A percentile compares a stretch with the other conserved stretches of the same genome.
Evolutionary conservation across 2,113 vertebrate species (phyloP).

Genomic region (Semnornis frantzii): DNA sequence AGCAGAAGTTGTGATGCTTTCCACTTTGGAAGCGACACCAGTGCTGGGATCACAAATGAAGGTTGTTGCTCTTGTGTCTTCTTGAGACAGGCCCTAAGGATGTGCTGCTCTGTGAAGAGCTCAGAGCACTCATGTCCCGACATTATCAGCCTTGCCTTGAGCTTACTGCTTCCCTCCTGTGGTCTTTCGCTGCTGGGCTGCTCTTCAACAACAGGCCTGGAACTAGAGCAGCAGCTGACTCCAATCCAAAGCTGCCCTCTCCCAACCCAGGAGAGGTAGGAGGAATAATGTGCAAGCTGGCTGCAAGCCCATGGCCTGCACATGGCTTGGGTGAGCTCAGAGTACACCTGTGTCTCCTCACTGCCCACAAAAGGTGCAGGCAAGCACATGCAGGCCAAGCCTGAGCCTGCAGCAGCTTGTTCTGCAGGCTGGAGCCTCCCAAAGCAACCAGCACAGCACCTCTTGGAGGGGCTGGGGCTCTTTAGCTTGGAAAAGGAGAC

Average conservation of each 20-base stretch:
- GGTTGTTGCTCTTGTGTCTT: not conserved
- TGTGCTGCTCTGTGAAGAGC: accelerated
- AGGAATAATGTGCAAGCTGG: not conserved
- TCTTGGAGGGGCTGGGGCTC: not conserved
- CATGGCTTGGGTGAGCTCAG: not conserved
- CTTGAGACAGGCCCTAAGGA: not conserved
- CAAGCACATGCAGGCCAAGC: not conserved
- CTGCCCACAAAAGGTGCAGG: not conserved
- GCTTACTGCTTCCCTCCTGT: not conserved
- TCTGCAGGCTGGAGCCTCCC: not conserved
- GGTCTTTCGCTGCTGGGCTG: accelerated
- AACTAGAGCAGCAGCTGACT: not conserved
- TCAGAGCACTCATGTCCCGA: no score
- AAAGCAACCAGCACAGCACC: not conserved
- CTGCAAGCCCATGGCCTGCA: not conserved
- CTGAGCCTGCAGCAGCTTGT: accelerated
- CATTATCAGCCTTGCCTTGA: not conserved
- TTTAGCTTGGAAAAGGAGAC: no score
- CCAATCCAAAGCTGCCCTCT: not conserved
- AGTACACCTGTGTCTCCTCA: not conserved
- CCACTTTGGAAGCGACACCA: not conserved
- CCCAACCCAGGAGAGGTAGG: not conserved
- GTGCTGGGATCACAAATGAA: not conserved
- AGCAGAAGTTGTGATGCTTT: accelerated
- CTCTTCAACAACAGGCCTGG: not conserved